These are phyloP conservation scores for Pristionchus fissidentatus DNA, from an alignment of 2,888 invertebrate species.

Conservation along the genomic window DNA sequence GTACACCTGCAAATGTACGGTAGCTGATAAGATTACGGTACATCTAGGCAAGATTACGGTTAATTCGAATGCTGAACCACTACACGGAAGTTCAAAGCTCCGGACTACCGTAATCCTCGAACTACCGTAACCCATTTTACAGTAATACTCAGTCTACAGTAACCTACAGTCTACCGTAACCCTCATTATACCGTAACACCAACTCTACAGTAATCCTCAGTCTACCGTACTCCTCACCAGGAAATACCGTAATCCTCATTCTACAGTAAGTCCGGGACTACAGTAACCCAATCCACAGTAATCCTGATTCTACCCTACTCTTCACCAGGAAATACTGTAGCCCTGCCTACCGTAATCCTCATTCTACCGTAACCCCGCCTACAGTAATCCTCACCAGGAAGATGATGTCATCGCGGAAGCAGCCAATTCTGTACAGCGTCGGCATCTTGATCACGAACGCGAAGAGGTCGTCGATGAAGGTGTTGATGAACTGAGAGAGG, in stretches of 20 bases:
- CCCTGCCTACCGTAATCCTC: neutral
- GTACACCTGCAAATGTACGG: constrained; percentile 80
- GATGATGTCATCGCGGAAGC: constrained; percentile 98
- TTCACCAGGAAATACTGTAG: neutral
- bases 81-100: neutral
- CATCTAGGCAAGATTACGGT: too few species aligned
- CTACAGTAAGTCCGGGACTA: too few species aligned
- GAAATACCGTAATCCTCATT: too few species aligned
- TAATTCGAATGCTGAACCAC: too few species aligned
- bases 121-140: neutral
- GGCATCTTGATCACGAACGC: constrained; percentile 99
- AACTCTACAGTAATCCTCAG: too few species aligned
- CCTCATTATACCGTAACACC: neutral
- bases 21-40: neutral
- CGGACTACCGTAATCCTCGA: neutral
- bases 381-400: constrained; percentile 84
- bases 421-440: constrained; percentile 94
- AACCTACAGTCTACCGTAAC: neutral
- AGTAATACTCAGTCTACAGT: neutral
- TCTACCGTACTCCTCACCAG: too few species aligned
- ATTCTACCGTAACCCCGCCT: neutral
- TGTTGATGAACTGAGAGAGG: constrained; percentile 91
- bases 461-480: constrained; percentile 99
- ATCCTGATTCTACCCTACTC: neutral
- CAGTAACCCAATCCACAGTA: too few species aligned